Evolutionary conservation across 1,140 invertebrate genomes (phyloP).

Genomic region (Drosophila biarmipes): DNA sequence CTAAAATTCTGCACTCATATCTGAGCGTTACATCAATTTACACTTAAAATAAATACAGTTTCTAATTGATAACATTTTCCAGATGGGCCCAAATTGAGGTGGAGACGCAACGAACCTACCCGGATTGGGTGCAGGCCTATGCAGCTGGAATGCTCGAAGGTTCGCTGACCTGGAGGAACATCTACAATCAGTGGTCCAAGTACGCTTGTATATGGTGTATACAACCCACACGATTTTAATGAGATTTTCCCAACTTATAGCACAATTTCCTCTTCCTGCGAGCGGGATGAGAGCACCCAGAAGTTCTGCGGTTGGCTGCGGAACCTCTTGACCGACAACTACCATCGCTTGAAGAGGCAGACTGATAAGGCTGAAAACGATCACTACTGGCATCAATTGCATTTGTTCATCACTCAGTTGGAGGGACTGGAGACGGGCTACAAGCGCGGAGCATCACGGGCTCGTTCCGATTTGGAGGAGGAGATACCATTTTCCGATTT

Average conservation of each 20-base stretch:
- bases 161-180: constrained; percentile 91
- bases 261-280: constrained; percentile 89
- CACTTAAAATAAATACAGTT: neutral
- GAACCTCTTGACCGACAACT: constrained; percentile 85
- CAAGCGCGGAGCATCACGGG: constrained; percentile 88
- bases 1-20: too few species aligned
- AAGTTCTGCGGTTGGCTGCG: constrained; percentile 81
- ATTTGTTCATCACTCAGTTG: constrained; percentile 89
- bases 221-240: neutral
- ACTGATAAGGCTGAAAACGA: constrained; percentile 88
- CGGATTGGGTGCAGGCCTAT: constrained; percentile 92
- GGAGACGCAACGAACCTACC: constrained; percentile 89
- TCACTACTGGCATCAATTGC: constrained; percentile 87
- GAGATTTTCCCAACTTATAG: constrained; percentile 15
- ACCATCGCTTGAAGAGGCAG: constrained; percentile 88
- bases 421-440: constrained; percentile 89
- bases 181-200: constrained; percentile 91
- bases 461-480: constrained; percentile 86
- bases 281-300: constrained; percentile 85
- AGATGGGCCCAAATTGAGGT: constrained; percentile 93
- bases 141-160: constrained; percentile 96
- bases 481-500: constrained; percentile 88
- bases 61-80: neutral
- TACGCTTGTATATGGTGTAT: constrained; percentile 26
- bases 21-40: too few species aligned